phyloP scores from a whole-genome alignment of 2,888 invertebrate genomes.

The Hyles lineata region DNA sequence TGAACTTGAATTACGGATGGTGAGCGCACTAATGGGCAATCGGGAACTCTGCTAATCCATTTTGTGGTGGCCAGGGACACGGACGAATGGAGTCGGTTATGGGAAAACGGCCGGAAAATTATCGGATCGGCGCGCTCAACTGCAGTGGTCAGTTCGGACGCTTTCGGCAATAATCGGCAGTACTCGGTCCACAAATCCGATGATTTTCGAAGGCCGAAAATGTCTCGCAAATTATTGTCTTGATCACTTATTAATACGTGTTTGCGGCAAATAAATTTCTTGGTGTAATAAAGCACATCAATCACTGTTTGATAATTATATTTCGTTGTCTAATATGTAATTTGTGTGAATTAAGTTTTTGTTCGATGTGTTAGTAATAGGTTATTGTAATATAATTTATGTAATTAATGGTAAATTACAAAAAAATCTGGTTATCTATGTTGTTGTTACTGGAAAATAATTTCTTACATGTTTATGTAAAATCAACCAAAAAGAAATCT shows the following conservation, averaged over 20 bases:
- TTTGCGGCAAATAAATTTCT: not conserved
- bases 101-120: conserved; percentile 59
- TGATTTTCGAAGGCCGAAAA: not conserved
- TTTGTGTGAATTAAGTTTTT: not conserved
- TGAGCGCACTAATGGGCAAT: conserved; percentile 46
- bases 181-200: not conserved
- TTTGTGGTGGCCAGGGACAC: conserved; percentile 55
- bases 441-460: too few species aligned
- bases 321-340: not conserved
- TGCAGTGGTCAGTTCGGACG: not conserved
- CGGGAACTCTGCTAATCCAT: conserved; percentile 54
- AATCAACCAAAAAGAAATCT: too few species aligned
- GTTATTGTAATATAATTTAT: not conserved
- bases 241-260: not conserved
- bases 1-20: conserved; percentile 49
- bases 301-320: not conserved
- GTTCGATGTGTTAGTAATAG: not conserved
- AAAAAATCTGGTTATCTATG: too few species aligned
- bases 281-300: not conserved
- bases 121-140: conserved; percentile 40
- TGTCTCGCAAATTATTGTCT: conserved; percentile 4
- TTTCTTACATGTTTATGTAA: too few species aligned
- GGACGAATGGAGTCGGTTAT: conserved; percentile 45
- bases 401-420: not conserved
- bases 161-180: conserved; percentile 3